A percentile compares a stretch with the other conserved stretches of the same genome.
These are phyloP conservation scores for Contarinia nasturtii DNA, from an alignment of 1,140 invertebrate species.

Conservation along the genomic window DNA sequence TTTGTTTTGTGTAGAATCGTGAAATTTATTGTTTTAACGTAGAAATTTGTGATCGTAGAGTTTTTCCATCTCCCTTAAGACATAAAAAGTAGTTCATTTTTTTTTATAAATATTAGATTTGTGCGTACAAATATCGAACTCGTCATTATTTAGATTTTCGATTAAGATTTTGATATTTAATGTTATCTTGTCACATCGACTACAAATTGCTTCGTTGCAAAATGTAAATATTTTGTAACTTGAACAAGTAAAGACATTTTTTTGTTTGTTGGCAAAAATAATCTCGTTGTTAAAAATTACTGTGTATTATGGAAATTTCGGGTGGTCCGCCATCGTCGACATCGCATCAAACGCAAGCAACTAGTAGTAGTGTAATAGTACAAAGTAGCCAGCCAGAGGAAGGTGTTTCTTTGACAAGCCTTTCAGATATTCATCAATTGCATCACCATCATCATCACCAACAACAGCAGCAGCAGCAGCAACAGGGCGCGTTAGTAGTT, in stretches of 20 bases:
- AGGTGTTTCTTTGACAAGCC: constrained; percentile 3
- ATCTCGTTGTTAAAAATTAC: neutral
- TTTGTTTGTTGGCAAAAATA: neutral
- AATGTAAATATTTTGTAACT: too few species aligned
- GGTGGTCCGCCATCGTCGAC: neutral
- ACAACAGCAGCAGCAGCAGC: neutral
- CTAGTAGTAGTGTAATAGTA: constrained; percentile 2
- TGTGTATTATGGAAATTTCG: neutral
- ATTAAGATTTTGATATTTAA: too few species aligned
- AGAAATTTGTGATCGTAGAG: neutral
- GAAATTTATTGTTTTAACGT: neutral
- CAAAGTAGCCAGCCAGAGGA: neutral
- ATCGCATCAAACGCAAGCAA: neutral
- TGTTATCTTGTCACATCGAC: too few species aligned
- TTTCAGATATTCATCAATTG: too few species aligned
- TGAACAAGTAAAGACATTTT: too few species aligned
- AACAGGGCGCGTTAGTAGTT: neutral
- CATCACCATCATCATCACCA: neutral
- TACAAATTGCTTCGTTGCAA: too few species aligned
- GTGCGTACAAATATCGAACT: too few species aligned
- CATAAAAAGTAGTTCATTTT: too few species aligned
- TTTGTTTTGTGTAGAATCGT: neutral
- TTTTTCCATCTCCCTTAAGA: too few species aligned
- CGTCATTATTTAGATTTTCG: too few species aligned
- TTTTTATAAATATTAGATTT: too few species aligned